Evolutionary conservation across 92 coral and sea anemone species (phyloP).

Genomic region (Umimayanthus chanpuru): DNA sequence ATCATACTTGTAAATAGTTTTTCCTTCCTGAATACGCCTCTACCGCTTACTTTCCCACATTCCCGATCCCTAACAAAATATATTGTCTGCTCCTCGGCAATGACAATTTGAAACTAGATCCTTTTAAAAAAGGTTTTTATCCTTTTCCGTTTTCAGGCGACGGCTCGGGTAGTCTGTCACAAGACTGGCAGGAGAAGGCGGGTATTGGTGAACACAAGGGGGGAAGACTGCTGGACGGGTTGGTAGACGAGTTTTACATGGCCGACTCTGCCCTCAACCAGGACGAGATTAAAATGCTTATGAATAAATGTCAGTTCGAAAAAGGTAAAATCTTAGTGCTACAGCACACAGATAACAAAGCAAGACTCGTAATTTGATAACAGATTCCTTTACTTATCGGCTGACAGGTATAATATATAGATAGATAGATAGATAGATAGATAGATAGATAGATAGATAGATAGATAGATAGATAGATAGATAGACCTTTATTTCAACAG

Average conservation of each 20-base stretch:
- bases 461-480: too few species aligned
- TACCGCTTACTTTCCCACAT: too few species aligned
- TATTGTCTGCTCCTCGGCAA: too few species aligned
- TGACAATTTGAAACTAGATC: background rate
- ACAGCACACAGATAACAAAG: background rate
- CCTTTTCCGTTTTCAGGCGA: conserved; percentile 7
- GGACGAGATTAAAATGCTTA: conserved; percentile 85
- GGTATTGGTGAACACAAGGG: conserved; percentile 94
- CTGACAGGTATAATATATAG: too few species aligned
- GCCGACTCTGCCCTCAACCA: conserved; percentile 89
- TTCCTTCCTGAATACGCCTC: too few species aligned
- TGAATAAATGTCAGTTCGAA: conserved; percentile 93
- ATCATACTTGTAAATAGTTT: too few species aligned
- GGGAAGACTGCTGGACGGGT: conserved; percentile 69
- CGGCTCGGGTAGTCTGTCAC: conserved; percentile 79
- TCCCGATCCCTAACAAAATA: too few species aligned
- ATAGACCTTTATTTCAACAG: too few species aligned
- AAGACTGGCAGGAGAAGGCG: conserved; percentile 95
- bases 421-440: too few species aligned
- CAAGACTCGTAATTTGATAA: too few species aligned
- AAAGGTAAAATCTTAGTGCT: conserved; percentile 66
- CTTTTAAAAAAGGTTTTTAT: background rate
- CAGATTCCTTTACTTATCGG: too few species aligned
- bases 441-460: too few species aligned
- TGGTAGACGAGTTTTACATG: conserved; percentile 89